A percentile compares a stretch with the other conserved stretches of the same genome.
Evolutionary conservation across 2,797 vertebrate species (phyloP).

Genomic region (Melanotaenia parkinsoni): DNA sequence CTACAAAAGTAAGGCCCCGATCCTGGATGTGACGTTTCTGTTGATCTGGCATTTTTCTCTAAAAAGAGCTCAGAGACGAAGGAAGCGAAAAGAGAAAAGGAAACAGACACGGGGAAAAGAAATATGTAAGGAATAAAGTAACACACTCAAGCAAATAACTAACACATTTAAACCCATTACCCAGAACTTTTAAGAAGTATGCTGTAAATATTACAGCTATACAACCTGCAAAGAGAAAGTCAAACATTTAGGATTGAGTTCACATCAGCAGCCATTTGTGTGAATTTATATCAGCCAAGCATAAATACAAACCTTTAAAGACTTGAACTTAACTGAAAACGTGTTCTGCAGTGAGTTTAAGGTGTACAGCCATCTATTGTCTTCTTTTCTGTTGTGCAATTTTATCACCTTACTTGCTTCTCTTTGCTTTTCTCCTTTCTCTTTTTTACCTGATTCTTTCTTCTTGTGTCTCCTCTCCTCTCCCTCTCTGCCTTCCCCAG

Average conservation of each 20-base stretch:
- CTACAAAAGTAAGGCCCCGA: conserved; percentile 69
- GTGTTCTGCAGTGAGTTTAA: conserved; percentile 9
- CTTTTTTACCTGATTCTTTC: conserved; percentile 7
- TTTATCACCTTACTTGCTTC: conserved; percentile 2
- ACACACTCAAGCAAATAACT: conserved; percentile 3
- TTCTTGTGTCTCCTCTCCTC: conserved; percentile 12
- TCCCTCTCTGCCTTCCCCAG: neutral
- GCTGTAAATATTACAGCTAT: neutral
- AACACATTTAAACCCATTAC: conserved; percentile 17
- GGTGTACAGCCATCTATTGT: conserved; percentile 2
- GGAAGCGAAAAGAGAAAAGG: conserved; percentile 14
- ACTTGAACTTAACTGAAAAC: conserved; percentile 4
- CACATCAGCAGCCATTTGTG: neutral
- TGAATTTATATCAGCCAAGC: neutral
- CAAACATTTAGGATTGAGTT: conserved; percentile 2
- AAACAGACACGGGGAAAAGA: conserved; percentile 4
- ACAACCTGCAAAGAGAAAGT: neutral
- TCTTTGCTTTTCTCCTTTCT: conserved; percentile 8
- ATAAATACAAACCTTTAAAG: conserved; percentile 8
- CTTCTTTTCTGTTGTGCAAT: conserved; percentile 3
- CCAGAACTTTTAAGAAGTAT: neutral
- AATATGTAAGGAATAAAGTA: conserved; percentile 11
- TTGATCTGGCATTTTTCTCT: conserved; percentile 74
- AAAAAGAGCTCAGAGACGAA: conserved; percentile 51
- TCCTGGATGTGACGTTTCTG: conserved; percentile 80